A percentile compares a stretch with the other conserved stretches of the same genome.
These are phyloP conservation scores for Mesorhabditis sp. DNA, from an alignment of 2,888 invertebrate genomes.

Conservation along the genomic window DNA sequence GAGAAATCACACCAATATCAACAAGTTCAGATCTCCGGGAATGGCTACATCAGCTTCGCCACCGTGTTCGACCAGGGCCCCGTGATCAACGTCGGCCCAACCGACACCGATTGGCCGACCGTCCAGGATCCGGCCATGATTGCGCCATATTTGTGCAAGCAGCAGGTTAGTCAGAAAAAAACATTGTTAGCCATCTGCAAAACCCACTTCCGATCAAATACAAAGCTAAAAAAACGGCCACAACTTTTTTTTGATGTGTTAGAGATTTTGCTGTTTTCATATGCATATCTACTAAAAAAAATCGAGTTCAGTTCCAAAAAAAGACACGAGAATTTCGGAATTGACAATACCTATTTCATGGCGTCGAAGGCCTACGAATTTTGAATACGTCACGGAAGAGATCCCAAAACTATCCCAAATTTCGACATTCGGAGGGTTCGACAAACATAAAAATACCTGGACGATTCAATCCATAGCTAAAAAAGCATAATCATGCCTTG, in stretches of 20 bases:
- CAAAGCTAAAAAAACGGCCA: not conserved
- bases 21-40: slow-evolving; percentile 49
- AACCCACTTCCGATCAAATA: not conserved
- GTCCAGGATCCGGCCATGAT: slow-evolving; percentile 57
- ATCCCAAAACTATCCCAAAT: no score
- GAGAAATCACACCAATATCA: no score
- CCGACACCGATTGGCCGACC: slow-evolving; percentile 55
- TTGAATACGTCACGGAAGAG: no score
- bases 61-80: slow-evolving; percentile 57
- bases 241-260: not conserved
- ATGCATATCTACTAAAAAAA: not conserved
- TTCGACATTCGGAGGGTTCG: no score
- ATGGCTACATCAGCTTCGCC: slow-evolving; percentile 55
- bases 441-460: no score
- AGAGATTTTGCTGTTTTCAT: not conserved
- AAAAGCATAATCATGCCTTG: no score
- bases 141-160: slow-evolving; percentile 57
- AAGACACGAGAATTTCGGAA: no score
- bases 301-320: no score
- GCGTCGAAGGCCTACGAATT: no score
- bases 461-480: no score
- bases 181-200: not conserved
- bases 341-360: no score
- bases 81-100: slow-evolving; percentile 57
- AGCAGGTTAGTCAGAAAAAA: slow-evolving; percentile 29